A percentile compares a stretch with the other conserved stretches of the same genome.
phyloP scores from a whole-genome alignment of 2,888 invertebrate species.

The Cerceris ruficornis region DNA sequence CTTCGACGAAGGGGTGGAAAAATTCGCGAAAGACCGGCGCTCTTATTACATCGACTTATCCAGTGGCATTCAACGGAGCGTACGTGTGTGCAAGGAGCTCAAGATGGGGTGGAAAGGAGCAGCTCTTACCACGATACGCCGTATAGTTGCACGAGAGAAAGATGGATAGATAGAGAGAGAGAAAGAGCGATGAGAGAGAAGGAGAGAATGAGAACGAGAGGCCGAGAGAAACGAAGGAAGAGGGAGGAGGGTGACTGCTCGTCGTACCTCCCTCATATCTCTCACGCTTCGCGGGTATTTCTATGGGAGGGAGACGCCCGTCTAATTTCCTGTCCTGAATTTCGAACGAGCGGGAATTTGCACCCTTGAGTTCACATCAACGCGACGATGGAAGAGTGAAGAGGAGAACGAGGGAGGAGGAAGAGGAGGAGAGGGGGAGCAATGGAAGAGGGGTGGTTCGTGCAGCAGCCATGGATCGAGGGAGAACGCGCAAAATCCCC shows the following conservation, averaged over 20 bases:
- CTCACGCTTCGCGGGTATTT: constrained; percentile 80
- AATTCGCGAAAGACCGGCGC: constrained; percentile 29
- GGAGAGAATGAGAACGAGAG: neutral
- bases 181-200: neutral
- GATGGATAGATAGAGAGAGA: neutral
- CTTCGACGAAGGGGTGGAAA: neutral
- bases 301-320: constrained; percentile 77
- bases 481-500: constrained; percentile 61
- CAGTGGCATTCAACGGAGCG: constrained; percentile 53
- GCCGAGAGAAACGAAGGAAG: constrained; percentile 34
- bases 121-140: constrained; percentile 17
- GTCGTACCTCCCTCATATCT: constrained; percentile 73
- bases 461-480: constrained; percentile 55
- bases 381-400: constrained; percentile 59
- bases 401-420: constrained; percentile 10
- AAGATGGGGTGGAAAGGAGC: constrained; percentile 39
- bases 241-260: constrained; percentile 18
- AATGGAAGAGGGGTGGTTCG: constrained; percentile 25
- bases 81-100: constrained; percentile 35
- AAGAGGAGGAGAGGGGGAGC: neutral
- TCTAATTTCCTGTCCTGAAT: constrained; percentile 82
- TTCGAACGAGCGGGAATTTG: constrained; percentile 80
- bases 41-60: constrained; percentile 61
- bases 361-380: constrained; percentile 78
- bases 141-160: neutral